Percentiles rank a stretch among this genome's conserved stretches.
phyloP scores from a whole-genome alignment of 37 sponge, comb jelly and placozoan genomes.

The Cliona cf. orientalis region DNA sequence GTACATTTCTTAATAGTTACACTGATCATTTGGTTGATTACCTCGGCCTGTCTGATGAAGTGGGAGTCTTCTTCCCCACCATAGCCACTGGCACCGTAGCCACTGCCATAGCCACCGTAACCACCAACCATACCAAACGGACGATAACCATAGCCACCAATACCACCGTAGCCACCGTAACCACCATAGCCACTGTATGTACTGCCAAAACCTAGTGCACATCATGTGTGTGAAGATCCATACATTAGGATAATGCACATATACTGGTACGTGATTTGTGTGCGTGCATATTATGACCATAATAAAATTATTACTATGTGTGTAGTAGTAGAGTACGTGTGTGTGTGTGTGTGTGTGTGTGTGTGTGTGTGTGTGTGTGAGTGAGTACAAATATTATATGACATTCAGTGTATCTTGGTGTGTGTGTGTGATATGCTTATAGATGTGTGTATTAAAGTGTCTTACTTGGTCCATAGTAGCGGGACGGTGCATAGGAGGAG shows the following conservation, averaged over 20 bases:
- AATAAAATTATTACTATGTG: no score
- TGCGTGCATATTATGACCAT: neutral
- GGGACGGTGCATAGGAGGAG: neutral
- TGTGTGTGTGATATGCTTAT: no score
- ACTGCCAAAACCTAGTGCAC: neutral
- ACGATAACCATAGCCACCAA: slow-evolving; percentile 40
- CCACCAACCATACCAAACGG: slow-evolving; percentile 34
- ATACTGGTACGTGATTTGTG: neutral
- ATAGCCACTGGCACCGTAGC: neutral
- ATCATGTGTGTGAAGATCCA: neutral
- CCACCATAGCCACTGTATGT: slow-evolving; percentile 7
- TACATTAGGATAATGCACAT: neutral
- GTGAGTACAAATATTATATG: no score
- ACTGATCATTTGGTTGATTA: neutral
- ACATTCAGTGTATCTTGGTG: no score
- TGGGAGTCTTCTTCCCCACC: slow-evolving; percentile 21
- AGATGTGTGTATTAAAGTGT: no score
- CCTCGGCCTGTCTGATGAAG: slow-evolving; percentile 71
- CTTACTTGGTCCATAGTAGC: neutral
- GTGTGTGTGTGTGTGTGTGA: no score
- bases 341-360: no score
- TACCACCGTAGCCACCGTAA: slow-evolving; percentile 60
- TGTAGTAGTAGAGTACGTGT: no score
- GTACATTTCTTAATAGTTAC: neutral
- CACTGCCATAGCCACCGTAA: slow-evolving; percentile 16